Conservation (phyloP, 1,140 invertebrate genomes). For the Oncopeltus fasciatus region DNA sequence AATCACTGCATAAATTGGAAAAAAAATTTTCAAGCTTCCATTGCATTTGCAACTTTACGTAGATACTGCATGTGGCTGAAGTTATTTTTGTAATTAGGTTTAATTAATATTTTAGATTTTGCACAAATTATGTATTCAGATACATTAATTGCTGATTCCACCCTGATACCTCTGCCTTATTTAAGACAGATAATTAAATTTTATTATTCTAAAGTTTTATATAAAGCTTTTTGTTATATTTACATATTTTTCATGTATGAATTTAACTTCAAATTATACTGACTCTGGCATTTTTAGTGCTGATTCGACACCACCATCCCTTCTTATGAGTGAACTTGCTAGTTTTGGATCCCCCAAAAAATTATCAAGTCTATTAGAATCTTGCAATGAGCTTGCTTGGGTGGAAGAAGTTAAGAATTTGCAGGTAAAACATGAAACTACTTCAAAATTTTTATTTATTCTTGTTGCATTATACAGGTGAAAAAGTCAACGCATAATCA, state of each 20-base stretch:
- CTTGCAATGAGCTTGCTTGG: constrained; percentile 26
- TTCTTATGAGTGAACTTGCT: constrained; percentile 26
- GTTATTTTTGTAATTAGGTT: no score
- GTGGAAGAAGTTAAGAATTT: constrained; percentile 28
- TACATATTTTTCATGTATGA: background rate
- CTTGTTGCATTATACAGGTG: no score
- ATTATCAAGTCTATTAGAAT: constrained; percentile 27
- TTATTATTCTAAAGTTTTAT: background rate
- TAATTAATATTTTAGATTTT: no score
- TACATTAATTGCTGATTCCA: no score
- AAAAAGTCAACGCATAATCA: background rate
- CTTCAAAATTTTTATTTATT: background rate
- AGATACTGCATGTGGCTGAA: no score
- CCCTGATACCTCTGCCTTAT: no score
- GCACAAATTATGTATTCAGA: no score
- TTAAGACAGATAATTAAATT: background rate
- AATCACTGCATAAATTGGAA: no score
- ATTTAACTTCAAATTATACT: background rate
- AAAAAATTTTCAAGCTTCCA: no score
- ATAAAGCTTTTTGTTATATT: background rate
- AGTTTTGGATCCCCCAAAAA: constrained; percentile 26
- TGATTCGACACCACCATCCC: constrained; percentile 27
- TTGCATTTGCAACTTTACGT: no score
- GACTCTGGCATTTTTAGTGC: constrained; percentile 26
- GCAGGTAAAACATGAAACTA: constrained; percentile 21